These are phyloP conservation scores for Acanthosoma haemorrhoidale DNA, from an alignment of 2,888 invertebrate genomes.

Conservation along the genomic window DNA sequence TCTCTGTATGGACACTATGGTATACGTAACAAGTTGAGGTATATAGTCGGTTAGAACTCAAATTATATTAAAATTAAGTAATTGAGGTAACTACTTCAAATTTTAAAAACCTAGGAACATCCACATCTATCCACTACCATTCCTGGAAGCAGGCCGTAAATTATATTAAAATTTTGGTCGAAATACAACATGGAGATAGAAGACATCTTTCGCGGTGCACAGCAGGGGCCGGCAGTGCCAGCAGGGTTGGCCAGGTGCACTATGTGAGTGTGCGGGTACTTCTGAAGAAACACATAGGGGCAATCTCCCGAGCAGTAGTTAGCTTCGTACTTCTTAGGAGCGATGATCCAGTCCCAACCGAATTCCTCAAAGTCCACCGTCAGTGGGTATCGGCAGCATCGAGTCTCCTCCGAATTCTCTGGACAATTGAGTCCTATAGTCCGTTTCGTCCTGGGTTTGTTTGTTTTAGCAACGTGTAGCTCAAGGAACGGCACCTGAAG, in stretches of 20 bases:
- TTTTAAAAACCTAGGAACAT: slow-evolving; percentile 60
- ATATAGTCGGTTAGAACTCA: slow-evolving; percentile 23
- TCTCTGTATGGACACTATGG: not conserved
- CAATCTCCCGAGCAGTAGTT: slow-evolving; percentile 94
- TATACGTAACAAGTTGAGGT: slow-evolving; percentile 12
- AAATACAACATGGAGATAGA: slow-evolving; percentile 88
- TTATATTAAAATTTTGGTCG: slow-evolving; percentile 79
- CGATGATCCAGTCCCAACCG: slow-evolving; percentile 97
- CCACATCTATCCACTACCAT: slow-evolving; percentile 94
- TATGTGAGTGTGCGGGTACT: slow-evolving; percentile 82
- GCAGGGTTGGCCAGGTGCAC: slow-evolving; percentile 71
- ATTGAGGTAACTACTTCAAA: slow-evolving; percentile 4
- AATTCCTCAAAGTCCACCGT: slow-evolving; percentile 90
- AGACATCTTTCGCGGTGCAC: slow-evolving; percentile 83
- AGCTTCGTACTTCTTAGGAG: slow-evolving; percentile 89
- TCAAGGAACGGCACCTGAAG: slow-evolving; percentile 56
- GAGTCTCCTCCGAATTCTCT: slow-evolving; percentile 69
- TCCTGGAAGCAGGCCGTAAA: slow-evolving; percentile 80
- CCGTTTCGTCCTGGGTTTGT: slow-evolving; percentile 64
- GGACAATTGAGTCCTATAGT: slow-evolving; percentile 79
- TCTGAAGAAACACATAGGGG: slow-evolving; percentile 77
- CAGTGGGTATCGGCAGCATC: slow-evolving; percentile 91
- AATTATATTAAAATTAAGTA: slow-evolving; percentile 15
- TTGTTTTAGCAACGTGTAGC: slow-evolving; percentile 53
- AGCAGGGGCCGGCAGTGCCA: slow-evolving; percentile 82